Percentiles rank a stretch among this genome's conserved stretches.
Conservation (phyloP, 2,888 invertebrate species). For the Catocala nupta region DNA sequence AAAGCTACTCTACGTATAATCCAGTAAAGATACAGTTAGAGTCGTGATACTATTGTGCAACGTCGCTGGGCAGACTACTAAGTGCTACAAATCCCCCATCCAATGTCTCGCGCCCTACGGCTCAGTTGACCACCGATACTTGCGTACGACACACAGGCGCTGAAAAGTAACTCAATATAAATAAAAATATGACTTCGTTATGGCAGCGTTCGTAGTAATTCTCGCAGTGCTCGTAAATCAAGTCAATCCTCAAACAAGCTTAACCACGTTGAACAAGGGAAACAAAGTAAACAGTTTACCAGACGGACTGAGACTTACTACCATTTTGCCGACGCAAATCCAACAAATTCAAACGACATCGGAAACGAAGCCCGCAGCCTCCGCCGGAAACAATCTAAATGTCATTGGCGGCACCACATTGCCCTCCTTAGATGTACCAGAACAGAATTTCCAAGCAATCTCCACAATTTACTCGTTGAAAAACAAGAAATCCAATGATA, state of each 20-base stretch:
- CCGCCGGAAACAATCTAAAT: conserved; percentile 82
- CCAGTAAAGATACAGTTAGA: conserved; percentile 73
- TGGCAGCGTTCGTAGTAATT: conserved; percentile 66
- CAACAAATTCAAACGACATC: conserved; percentile 72
- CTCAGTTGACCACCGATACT: conserved; percentile 62
- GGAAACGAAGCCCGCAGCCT: conserved; percentile 73
- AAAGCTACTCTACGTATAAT: conserved; percentile 66
- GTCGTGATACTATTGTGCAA: conserved; percentile 78
- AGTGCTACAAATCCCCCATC: conserved; percentile 85
- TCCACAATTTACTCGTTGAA: conserved; percentile 68
- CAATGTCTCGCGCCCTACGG: conserved; percentile 62
- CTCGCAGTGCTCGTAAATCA: conserved; percentile 66
- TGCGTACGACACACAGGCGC: conserved; percentile 54
- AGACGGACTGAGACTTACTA: conserved; percentile 39
- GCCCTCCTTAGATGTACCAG: conserved; percentile 57
- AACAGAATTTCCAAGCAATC: conserved; percentile 79
- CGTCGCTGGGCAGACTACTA: conserved; percentile 82
- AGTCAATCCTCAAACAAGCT: conserved; percentile 62
- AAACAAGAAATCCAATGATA: conserved; percentile 66
- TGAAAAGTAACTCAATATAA: conserved; percentile 38
- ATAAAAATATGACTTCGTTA: conserved; percentile 58
- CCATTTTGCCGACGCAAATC: conserved; percentile 72
- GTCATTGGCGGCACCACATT: conserved; percentile 59
- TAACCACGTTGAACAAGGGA: conserved; percentile 52
- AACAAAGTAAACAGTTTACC: conserved; percentile 65